Evolutionary conservation across 2,797 vertebrate genomes (phyloP), one percentile per base, ranked within the genome.

Genomic region (Mus spretus): DNA sequence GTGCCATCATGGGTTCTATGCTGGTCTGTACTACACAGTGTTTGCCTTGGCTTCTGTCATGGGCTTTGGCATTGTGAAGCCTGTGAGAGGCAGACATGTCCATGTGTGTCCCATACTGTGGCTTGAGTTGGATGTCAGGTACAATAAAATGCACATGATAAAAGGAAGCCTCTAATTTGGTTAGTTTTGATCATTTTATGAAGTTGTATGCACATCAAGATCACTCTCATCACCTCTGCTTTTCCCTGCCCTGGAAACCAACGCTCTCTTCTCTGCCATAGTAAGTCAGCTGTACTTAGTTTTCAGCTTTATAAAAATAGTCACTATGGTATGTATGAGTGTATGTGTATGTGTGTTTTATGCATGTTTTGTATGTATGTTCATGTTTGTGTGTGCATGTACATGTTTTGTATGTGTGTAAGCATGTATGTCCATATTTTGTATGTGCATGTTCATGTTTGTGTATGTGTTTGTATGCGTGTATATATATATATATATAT

Each of bases 121-220:
- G 31, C 47, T 67, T 94, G 63, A 93, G 90, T 13, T 94, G 57
- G 92, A 28, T 53, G 0, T 40, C 40, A 72, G 10, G 31, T 92
- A 34, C 37, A 47, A 31, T 34, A 78, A 90, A 92, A 92, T 81
- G 57, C 17, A 77, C 10, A 53, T 17, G 65, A 13, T 31, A 65
- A 65, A 85, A 85, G 19, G 94, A 84, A 85, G 47, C 7, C 31
- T 15, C 79, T 86, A 8, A 26, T 70, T 94, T 91, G 61, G 28
- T 87, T 91, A 67, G 11, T 91, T 96, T 93, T 93, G 67, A 75
- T 14, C 53, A 50, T 90, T 87, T 89, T 82, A 79, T 90, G 61
- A 78, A 85, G 34, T 44, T 47, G 0, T 47, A 1, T 91, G 57
- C 61, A 26, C 28, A 82, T 63, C 17, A 74, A 13, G 12, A 65